Percentiles rank a stretch among this genome's conserved stretches.
Evolutionary conservation across 1,140 invertebrate genomes (phyloP).

Genomic region (Zaprionus tsacasi): DNA sequence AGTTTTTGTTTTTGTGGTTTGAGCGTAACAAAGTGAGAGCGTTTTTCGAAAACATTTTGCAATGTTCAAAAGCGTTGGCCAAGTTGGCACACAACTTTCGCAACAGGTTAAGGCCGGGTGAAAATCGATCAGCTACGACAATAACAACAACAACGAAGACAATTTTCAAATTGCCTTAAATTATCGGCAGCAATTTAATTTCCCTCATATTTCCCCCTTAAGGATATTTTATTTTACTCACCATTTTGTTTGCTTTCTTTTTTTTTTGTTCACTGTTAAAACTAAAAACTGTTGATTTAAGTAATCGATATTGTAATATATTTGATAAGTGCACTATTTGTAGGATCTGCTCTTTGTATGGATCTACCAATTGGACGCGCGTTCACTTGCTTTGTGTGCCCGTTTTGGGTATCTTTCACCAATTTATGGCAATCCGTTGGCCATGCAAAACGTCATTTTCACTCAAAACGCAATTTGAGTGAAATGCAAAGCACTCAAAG

Average conservation of each 20-base stretch:
- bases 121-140: conserved; percentile 12
- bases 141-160: background rate
- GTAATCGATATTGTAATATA: background rate
- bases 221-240: conserved; percentile 30
- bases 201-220: background rate
- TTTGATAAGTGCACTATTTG: conserved; percentile 28
- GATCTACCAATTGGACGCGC: conserved; percentile 61
- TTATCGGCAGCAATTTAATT: background rate
- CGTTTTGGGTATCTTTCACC: conserved; percentile 77
- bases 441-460: conserved; percentile 62
- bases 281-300: conserved; percentile 6
- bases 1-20: conserved; percentile 17
- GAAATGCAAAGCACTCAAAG: conserved; percentile 56
- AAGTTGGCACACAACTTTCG: conserved; percentile 74
- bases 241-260: conserved; percentile 16
- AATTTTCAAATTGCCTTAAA: background rate
- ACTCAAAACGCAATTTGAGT: conserved; percentile 80
- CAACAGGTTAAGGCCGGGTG: conserved; percentile 64
- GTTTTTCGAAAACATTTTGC: conserved; percentile 49
- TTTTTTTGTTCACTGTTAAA: background rate
- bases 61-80: conserved; percentile 48
- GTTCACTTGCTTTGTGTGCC: conserved; percentile 65
- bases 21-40: conserved; percentile 28
- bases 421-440: conserved; percentile 76
- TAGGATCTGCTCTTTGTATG: conserved; percentile 23